Conservation (phyloP, 2,888 invertebrate species). For the Xestia sexstrigata region DNA sequence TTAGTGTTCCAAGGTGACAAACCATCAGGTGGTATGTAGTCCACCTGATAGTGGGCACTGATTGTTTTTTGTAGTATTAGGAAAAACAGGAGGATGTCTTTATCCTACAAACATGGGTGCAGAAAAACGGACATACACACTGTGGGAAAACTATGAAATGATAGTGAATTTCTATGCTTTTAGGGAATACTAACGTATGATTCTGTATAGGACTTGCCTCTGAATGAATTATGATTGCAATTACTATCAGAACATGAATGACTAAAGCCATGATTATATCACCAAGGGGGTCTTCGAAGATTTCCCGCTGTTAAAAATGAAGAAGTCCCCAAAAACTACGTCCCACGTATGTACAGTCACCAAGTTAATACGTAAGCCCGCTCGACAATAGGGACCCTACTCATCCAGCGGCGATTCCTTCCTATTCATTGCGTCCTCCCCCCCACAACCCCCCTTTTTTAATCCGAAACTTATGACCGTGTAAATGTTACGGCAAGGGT, state of each 20-base stretch:
- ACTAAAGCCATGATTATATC: neutral
- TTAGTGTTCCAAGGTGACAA: neutral
- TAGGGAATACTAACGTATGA: neutral
- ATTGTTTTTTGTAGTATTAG: neutral
- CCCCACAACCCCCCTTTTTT: constrained; percentile 78
- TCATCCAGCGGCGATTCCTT: constrained; percentile 75
- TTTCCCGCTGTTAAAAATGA: neutral
- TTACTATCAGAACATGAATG: neutral
- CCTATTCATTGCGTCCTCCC: constrained; percentile 74
- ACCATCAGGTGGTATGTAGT: neutral
- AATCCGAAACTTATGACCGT: constrained; percentile 87
- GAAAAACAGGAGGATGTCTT: neutral
- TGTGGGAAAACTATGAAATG: neutral
- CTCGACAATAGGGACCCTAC: constrained; percentile 76
- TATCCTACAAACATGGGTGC: neutral
- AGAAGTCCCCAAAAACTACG: neutral
- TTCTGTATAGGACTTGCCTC: neutral
- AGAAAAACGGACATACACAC: neutral
- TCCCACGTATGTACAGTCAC: constrained; percentile 58
- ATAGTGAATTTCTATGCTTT: neutral
- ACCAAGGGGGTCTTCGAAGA: neutral
- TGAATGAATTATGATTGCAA: neutral
- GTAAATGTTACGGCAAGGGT: constrained; percentile 84
- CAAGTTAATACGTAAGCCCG: constrained; percentile 66
- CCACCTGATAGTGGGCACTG: neutral